Conservation (phyloP, 2,888 invertebrate species). For the Scaptomyza parva region DNA sequence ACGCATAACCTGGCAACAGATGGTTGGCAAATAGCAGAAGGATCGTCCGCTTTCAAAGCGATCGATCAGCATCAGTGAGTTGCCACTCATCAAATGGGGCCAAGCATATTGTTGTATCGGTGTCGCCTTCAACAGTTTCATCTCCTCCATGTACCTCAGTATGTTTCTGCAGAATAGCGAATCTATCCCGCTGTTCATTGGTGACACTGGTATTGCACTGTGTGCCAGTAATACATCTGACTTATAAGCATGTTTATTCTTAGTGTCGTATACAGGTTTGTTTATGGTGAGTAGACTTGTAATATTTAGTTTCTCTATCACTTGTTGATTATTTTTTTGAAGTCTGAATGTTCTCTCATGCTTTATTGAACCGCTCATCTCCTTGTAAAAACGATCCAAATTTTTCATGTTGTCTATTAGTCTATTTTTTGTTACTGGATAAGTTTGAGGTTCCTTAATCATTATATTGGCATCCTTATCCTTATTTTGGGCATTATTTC, state of each 20-base stretch:
- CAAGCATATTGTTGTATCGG: slow-evolving; percentile 52
- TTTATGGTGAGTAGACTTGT: no score
- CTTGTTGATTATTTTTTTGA: no score
- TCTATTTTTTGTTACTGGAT: no score
- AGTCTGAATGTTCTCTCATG: no score
- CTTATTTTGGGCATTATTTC: no score
- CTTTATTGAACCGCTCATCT: no score
- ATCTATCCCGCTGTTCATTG: background rate
- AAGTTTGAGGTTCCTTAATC: no score
- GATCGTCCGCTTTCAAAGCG: slow-evolving; percentile 36
- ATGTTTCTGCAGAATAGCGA: slow-evolving; percentile 20
- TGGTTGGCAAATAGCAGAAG: slow-evolving; percentile 56
- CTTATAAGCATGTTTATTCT: background rate
- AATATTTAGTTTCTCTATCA: no score
- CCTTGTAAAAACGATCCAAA: no score
- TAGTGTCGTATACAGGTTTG: no score
- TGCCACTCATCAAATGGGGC: slow-evolving; percentile 54
- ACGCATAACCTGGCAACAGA: slow-evolving; percentile 48
- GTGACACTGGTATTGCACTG: slow-evolving; percentile 3
- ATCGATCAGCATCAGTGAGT: slow-evolving; percentile 40
- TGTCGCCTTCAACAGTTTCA: background rate
- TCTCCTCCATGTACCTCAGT: slow-evolving; percentile 2
- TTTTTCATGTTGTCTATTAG: no score
- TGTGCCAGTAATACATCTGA: slow-evolving; percentile 41
- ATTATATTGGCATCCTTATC: no score